Base-by-base conservation (phyloP, 2,113 vertebrate species). In the Grallaria varia region DNA sequence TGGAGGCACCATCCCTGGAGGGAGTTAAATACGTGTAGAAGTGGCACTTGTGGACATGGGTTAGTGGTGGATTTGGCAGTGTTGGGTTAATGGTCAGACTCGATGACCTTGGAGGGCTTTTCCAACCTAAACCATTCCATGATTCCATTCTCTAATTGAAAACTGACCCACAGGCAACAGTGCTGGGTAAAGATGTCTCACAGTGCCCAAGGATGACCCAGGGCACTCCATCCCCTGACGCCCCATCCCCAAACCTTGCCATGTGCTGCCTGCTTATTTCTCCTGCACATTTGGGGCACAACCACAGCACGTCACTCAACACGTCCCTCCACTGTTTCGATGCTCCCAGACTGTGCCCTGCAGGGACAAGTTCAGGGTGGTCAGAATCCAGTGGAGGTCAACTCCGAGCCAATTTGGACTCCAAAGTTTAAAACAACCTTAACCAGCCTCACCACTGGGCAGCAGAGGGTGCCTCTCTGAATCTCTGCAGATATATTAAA, bases 11-110 rank as follows among this genome's bases (percentile, higher is more conserved):
- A 25, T 9, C 31, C 18, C 58, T 19, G 60, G 19, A 50, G 35
- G 25, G 8, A 30, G 45, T 53, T 30, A 16, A 6, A 31, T 9
- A 28, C 0, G 1, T 11, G 28, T 9, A 14, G 2, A 62, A 6
- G 3, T 52, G 60, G 56, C 27, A 20, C 42, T 27, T 74, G 45
- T 28, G 30, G 39, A 7, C 4, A 5, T 4, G 11, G 9, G 16
- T 75, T 24, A 35, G 20, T 13, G 53, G 15, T 45, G 42, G 25
- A 15, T 49, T 60, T 12, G 25, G 47, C 31, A 42, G 40, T 42
- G 40, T 12, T 56, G 33, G 28, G 12, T 60, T 50, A 23, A 31
- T 8, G 6, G 14, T 4, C 33, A 40, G 47, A 60, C 19, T 71
- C 1, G 0, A 16, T 39, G 31, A 31, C n/a, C 6, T 47, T 23